Conservation (phyloP, 2,888 invertebrate species). For the Drosophila imparisetae region DNA sequence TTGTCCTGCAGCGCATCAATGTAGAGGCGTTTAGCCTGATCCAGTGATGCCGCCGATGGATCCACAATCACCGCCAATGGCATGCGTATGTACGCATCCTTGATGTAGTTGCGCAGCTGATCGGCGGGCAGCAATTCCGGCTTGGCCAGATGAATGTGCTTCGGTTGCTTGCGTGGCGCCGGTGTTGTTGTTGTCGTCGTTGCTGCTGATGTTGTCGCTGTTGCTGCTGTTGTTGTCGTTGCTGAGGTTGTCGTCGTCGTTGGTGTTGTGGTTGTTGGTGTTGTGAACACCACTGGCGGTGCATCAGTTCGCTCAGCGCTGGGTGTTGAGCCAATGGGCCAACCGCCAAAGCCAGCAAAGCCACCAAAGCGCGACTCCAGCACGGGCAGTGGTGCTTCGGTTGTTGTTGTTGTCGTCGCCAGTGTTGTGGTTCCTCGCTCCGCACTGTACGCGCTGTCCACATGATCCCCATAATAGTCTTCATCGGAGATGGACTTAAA, state of each 20-base stretch:
- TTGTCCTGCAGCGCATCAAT: constrained; percentile 83
- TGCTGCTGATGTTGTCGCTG: constrained; percentile 50
- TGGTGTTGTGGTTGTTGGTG: constrained; percentile 27
- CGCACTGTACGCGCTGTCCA: constrained; percentile 25
- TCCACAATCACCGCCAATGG: constrained; percentile 84
- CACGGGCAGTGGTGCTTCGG: constrained; percentile 41
- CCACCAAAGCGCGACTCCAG: constrained; percentile 49
- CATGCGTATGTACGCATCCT: constrained; percentile 84
- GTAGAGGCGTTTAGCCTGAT: constrained; percentile 83
- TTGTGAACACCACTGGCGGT: constrained; percentile 13
- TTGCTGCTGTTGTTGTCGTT: constrained; percentile 47
- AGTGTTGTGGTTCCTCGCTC: constrained; percentile 24
- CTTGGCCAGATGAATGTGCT: constrained; percentile 80
- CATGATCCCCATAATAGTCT: constrained; percentile 76
- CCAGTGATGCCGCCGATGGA: constrained; percentile 82
- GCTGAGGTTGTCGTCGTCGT: constrained; percentile 52
- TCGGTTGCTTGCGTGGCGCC: constrained; percentile 75
- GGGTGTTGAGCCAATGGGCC: constrained; percentile 21
- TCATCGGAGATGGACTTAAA: constrained; percentile 74
- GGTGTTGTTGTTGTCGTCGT: constrained; percentile 50
- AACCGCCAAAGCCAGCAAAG: constrained; percentile 35
- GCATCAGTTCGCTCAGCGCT: constrained; percentile 16
- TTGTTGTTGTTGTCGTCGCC: constrained; percentile 32
- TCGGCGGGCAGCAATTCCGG: constrained; percentile 82
- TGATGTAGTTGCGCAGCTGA: constrained; percentile 84